phyloP scores from a whole-genome alignment of 2,797 vertebrate species.

The Rhynchonycteris naso region DNA sequence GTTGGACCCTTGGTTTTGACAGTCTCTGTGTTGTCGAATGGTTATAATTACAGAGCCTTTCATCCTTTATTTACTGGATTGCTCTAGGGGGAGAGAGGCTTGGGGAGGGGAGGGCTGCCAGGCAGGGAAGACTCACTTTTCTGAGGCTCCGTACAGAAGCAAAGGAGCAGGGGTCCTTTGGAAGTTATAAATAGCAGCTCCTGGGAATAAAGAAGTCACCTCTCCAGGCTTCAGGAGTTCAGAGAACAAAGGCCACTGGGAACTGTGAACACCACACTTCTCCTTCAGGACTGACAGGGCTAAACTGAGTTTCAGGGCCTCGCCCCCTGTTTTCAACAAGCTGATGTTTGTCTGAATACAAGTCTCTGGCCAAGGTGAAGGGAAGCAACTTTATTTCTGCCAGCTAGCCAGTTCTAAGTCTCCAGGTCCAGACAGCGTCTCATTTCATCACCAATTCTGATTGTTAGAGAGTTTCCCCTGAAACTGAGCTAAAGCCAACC shows the following conservation, averaged over 20 bases:
- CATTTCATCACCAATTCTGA: not conserved
- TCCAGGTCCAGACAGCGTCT: not conserved
- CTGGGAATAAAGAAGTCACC: conserved; percentile 79
- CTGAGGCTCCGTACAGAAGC: conserved; percentile 69
- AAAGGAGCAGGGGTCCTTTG: conserved; percentile 74
- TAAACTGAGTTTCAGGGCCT: conserved; percentile 66
- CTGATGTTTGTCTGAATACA: conserved; percentile 33
- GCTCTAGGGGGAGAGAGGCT: conserved; percentile 65
- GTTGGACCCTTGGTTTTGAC: conserved; percentile 76
- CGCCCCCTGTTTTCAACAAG: conserved; percentile 31
- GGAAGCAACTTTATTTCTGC: not conserved
- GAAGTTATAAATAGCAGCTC: conserved; percentile 79
- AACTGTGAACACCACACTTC: conserved; percentile 60
- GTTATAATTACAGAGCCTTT: conserved; percentile 77
- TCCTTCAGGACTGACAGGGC: conserved; percentile 46
- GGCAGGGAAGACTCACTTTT: conserved; percentile 56
- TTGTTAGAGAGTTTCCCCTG: not conserved
- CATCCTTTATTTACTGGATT: conserved; percentile 79
- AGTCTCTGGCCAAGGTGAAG: not conserved
- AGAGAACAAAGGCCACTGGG: conserved; percentile 66
- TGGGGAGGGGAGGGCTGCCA: not conserved
- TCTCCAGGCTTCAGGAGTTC: conserved; percentile 67
- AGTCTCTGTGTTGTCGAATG: conserved; percentile 76
- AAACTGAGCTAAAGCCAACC: not conserved
- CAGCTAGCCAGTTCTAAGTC: not conserved